Conservation (phyloP, 2,888 invertebrate species). For the Hanleya hanleyi region DNA sequence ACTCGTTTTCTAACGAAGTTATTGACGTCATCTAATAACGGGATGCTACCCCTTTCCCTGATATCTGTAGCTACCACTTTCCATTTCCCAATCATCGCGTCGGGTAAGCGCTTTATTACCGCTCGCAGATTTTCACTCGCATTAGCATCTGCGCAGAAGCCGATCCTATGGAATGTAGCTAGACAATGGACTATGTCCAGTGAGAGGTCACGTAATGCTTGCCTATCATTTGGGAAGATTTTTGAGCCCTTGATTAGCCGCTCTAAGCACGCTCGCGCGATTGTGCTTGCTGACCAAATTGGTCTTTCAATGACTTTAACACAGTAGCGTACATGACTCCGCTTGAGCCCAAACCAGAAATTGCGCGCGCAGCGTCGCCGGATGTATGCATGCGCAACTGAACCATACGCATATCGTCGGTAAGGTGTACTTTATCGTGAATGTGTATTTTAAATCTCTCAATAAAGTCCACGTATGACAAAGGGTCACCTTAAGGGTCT, state of each 20-base stretch:
- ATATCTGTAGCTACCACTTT: constrained; percentile 3
- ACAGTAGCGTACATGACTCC: constrained; percentile 16
- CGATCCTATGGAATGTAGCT: constrained; percentile 6
- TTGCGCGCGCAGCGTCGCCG: constrained; percentile 13
- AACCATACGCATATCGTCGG: constrained; percentile 16
- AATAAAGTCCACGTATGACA: constrained; percentile 18
- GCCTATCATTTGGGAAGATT: neutral
- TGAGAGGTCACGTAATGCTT: constrained; percentile 6
- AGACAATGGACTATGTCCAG: constrained; percentile 10
- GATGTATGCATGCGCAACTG: constrained; percentile 6
- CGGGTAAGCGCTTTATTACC: constrained; percentile 11
- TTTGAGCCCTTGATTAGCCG: constrained; percentile 4
- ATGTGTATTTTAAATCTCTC: constrained; percentile 25
- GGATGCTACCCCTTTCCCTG: constrained; percentile 11
- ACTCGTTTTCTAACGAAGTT: constrained; percentile 16
- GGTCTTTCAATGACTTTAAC: constrained; percentile 12
- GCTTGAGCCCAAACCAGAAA: constrained; percentile 7
- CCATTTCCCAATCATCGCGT: constrained; percentile 12
- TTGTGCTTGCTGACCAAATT: constrained; percentile 15
- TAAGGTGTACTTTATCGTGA: constrained; percentile 10
- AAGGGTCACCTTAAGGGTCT: neutral
- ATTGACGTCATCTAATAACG: constrained; percentile 3
- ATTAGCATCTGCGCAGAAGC: constrained; percentile 8
- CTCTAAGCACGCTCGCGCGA: constrained; percentile 9
- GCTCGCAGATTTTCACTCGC: constrained; percentile 5